phyloP scores from a whole-genome alignment of 1,140 invertebrate genomes.

The Lucilia cuprina region DNA sequence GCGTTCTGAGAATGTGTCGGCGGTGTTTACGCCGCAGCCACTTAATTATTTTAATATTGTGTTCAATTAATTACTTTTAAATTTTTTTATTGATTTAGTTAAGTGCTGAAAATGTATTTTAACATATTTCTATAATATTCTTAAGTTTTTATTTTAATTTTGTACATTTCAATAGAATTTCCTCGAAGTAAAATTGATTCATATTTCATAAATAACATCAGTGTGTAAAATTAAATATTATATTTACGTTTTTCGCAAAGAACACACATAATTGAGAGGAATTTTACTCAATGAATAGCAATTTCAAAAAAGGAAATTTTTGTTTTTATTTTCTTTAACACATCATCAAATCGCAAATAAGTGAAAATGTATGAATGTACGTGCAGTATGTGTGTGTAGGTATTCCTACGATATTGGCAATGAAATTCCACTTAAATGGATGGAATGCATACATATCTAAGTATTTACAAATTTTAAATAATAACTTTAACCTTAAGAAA shows the following conservation, averaged over 20 bases:
- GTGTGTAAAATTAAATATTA: neutral
- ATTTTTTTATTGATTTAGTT: neutral
- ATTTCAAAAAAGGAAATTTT: constrained; percentile 14
- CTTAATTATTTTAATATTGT: neutral
- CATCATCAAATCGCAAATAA: neutral
- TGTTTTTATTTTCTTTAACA: neutral
- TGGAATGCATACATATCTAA: neutral
- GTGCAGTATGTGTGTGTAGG: neutral
- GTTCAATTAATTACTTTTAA: neutral
- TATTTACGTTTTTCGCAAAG: neutral
- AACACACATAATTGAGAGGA: neutral
- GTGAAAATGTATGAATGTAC: no score
- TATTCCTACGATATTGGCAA: neutral
- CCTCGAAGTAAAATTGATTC: constrained; percentile 10
- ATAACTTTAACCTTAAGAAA: neutral
- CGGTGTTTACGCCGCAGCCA: neutral
- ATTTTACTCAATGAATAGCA: neutral
- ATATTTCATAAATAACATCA: neutral
- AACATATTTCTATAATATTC: no score
- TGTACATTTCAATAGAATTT: neutral
- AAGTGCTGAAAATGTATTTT: no score
- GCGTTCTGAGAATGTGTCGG: neutral
- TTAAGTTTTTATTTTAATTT: neutral
- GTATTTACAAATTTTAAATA: neutral
- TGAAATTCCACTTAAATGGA: neutral